Evolutionary conservation across 2,888 invertebrate genomes (phyloP).

Genomic region (Hypselothyrea guttata): DNA sequence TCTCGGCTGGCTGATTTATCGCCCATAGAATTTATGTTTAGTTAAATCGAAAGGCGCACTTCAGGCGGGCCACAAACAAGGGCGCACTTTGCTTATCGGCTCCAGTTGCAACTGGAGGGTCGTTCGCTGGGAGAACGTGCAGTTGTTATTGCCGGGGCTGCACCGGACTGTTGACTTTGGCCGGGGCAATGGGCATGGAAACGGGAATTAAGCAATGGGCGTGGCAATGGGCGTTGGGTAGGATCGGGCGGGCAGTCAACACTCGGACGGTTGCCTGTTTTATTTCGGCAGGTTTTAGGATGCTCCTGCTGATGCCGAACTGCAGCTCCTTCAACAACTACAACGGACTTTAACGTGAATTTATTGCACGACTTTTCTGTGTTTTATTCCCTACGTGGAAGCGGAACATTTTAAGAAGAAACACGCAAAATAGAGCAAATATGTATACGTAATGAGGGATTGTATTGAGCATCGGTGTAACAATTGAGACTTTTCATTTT

Average conservation of each 20-base stretch:
- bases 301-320: constrained; percentile 13
- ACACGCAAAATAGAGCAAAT: too few species aligned
- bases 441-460: too few species aligned
- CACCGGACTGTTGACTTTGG: constrained; percentile 1
- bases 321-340: too few species aligned
- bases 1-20: constrained; percentile 66
- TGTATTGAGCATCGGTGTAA: too few species aligned
- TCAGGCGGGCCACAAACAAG: constrained; percentile 39
- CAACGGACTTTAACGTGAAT: constrained; percentile 65
- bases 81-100: constrained; percentile 14
- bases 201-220: constrained; percentile 9
- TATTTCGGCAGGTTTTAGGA: constrained; percentile 34
- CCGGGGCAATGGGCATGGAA: constrained; percentile 1
- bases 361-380: constrained; percentile 46
- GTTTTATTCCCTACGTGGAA: constrained; percentile 17
- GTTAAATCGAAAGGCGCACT: constrained; percentile 75
- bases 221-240: not conserved
- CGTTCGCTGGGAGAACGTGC: not conserved
- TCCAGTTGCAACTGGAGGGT: not conserved
- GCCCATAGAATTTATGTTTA: constrained; percentile 76
- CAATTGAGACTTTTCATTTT: too few species aligned
- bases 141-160: too few species aligned
- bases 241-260: not conserved
- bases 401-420: not conserved
- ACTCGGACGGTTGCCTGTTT: not conserved